phyloP scores from a whole-genome alignment of 2,888 invertebrate genomes.

The Digitonthophagus gazella region DNA sequence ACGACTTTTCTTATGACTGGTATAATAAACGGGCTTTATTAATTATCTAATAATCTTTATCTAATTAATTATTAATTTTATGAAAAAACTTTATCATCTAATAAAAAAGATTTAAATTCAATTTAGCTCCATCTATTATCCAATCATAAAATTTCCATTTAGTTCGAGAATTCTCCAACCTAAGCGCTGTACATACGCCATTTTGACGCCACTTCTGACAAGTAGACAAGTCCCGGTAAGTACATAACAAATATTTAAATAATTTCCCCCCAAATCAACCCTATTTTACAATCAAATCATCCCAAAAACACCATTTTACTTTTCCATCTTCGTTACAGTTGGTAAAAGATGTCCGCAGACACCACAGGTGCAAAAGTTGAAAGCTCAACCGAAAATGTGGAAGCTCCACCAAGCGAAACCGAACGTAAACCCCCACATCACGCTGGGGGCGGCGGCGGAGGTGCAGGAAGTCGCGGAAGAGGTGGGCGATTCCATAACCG shows the following conservation, averaged over 20 bases:
- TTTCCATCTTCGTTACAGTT: background rate
- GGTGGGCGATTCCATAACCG: slow-evolving; percentile 23
- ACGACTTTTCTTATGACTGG: no score
- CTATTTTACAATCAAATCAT: no score
- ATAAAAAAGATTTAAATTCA: no score
- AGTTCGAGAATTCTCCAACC: background rate
- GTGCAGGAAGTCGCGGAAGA: slow-evolving; percentile 6
- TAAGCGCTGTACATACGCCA: background rate
- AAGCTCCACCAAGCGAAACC: slow-evolving; percentile 17
- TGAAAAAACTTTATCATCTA: no score
- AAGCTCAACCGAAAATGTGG: slow-evolving; percentile 24
- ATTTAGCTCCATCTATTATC: no score
- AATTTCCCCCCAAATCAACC: background rate
- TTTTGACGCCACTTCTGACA: background rate
- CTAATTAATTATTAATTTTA: no score
- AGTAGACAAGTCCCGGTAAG: background rate
- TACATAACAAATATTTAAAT: background rate
- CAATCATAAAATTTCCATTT: no score
- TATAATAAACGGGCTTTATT: no score
- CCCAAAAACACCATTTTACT: no score
- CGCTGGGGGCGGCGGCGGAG: slow-evolving; percentile 17
- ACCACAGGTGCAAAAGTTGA: slow-evolving; percentile 22
- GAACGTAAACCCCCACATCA: slow-evolving; percentile 19
- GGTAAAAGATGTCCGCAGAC: slow-evolving; percentile 23
- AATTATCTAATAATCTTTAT: no score